Percentiles rank a stretch among this genome's conserved stretches.
Conservation (phyloP, 2,113 vertebrate species). For the Nyctereutes procyonoides region DNA sequence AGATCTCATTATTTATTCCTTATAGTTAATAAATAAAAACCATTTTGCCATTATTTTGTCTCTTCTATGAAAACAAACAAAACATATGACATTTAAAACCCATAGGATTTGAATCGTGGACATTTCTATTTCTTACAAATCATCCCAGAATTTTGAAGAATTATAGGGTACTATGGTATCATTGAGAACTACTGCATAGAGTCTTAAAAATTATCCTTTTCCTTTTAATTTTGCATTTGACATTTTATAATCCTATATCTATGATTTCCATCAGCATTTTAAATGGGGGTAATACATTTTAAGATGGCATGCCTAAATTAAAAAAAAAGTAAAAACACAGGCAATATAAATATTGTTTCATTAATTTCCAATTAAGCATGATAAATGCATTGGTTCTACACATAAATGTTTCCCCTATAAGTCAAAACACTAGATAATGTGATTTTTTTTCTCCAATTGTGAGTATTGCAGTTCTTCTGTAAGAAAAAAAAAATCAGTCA, state of each 20-base stretch:
- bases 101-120: background rate
- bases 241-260: constrained; percentile 60
- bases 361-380: constrained; percentile 74
- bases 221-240: constrained; percentile 62
- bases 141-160: background rate
- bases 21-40: constrained; percentile 66
- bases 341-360: constrained; percentile 63
- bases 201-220: constrained; percentile 47
- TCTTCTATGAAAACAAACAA: background rate
- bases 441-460: constrained; percentile 48
- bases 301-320: constrained; percentile 38
- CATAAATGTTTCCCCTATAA: constrained; percentile 63
- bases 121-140: background rate
- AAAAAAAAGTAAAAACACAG: constrained; percentile 50
- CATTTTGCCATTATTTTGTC: constrained; percentile 53
- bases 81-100: background rate
- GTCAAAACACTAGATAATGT: constrained; percentile 49
- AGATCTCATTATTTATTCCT: constrained; percentile 70
- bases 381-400: constrained; percentile 67
- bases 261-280: constrained; percentile 63
- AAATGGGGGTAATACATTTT: constrained; percentile 59
- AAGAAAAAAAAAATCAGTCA: constrained; percentile 14
- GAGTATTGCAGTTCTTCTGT: constrained; percentile 51
- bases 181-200: background rate
- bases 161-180: background rate